A percentile compares a stretch with the other conserved stretches of the same genome.
phyloP scores from a whole-genome alignment of 2,888 invertebrate species.

The Dryocosmus kuriphilus region DNA sequence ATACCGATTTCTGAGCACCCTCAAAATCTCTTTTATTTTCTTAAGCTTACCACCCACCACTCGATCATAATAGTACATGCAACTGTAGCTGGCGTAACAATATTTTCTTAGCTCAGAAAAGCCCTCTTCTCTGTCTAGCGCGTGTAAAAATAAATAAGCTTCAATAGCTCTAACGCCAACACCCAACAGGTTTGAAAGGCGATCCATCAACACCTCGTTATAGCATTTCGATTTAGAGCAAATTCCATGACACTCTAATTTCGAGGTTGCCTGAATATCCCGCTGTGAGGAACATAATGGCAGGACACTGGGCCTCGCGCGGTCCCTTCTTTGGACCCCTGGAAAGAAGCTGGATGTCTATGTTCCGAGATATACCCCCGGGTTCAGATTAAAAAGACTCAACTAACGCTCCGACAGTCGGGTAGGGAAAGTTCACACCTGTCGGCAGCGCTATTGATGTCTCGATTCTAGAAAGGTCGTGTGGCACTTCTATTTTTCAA shows the following conservation, averaged over 20 bases:
- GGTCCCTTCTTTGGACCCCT: slow-evolving; percentile 2
- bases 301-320: neutral
- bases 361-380: slow-evolving; percentile 8
- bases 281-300: slow-evolving; percentile 12
- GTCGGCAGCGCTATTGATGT: slow-evolving; percentile 49
- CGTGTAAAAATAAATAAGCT: neutral
- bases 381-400: slow-evolving; percentile 21
- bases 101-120: neutral
- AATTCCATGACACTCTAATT: neutral
- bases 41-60: slow-evolving; percentile 3
- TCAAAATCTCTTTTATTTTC: neutral
- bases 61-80: neutral
- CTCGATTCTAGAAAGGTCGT: slow-evolving; percentile 25
- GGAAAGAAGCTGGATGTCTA: slow-evolving; percentile 17
- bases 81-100: neutral
- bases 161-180: neutral
- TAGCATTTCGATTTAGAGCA: neutral
- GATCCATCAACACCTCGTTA: slow-evolving; percentile 3
- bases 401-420: slow-evolving; percentile 36
- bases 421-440: slow-evolving; percentile 58
- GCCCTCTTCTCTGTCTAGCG: neutral
- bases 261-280: slow-evolving; percentile 11
- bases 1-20: neutral
- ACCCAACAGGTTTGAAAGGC: slow-evolving; percentile 7
- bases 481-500: slow-evolving; percentile 28